A percentile compares a stretch with the other conserved stretches of the same genome.
Conservation (phyloP, 2,888 invertebrate species). For the Arrhopalites spinosus region DNA sequence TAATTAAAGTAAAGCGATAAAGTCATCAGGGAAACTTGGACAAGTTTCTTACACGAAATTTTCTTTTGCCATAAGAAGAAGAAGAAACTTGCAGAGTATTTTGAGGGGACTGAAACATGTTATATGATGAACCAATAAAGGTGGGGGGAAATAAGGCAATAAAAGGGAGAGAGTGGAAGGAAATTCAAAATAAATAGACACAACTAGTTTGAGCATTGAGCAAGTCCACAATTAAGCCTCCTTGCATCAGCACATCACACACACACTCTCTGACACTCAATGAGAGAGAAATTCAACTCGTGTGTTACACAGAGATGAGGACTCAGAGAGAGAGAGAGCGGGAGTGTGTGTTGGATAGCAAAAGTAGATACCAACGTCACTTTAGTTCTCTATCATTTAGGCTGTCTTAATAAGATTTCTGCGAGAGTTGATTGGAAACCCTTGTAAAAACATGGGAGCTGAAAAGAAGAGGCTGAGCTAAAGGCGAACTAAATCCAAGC, state of each 20-base stretch:
- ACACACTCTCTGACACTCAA: not conserved
- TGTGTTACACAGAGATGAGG: not conserved
- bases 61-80: no score
- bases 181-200: conserved; percentile 35
- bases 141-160: conserved; percentile 9
- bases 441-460: conserved; percentile 38
- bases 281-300: not conserved
- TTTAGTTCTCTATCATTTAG: conserved; percentile 38
- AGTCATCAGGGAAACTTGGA: conserved; percentile 29
- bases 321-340: not conserved
- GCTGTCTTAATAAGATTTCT: conserved; percentile 42
- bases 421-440: conserved; percentile 43
- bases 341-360: not conserved
- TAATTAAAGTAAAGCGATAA: conserved; percentile 37
- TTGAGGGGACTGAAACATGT: no score
- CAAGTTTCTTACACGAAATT: conserved; percentile 28
- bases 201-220: conserved; percentile 29
- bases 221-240: conserved; percentile 30
- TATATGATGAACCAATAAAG: not conserved
- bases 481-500: conserved; percentile 26
- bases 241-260: not conserved
- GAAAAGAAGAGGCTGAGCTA: conserved; percentile 9
- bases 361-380: conserved; percentile 25
- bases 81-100: no score
- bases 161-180: conserved; percentile 3